These are phyloP conservation scores for Drosophila elegans DNA, from an alignment of 1,140 invertebrate species.

Conservation along the genomic window DNA sequence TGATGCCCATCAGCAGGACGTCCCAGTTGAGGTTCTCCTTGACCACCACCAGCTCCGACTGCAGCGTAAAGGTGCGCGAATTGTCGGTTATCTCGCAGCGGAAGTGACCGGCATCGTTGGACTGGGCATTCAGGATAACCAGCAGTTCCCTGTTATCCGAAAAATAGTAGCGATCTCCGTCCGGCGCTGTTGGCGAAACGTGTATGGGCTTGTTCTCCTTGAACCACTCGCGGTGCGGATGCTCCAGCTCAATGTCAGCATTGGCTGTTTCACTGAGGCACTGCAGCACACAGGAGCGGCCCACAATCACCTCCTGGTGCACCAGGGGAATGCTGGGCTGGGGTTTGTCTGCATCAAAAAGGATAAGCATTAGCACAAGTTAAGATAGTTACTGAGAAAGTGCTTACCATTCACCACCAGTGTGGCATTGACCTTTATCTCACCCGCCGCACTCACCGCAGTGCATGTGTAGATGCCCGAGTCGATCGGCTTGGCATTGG, in stretches of 20 bases:
- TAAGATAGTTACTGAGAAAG: neutral
- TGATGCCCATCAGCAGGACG: slow-evolving; percentile 90
- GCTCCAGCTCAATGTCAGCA: slow-evolving; percentile 87
- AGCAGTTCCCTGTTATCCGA: slow-evolving; percentile 94
- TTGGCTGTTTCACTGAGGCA: slow-evolving; percentile 91
- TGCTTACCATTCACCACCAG: slow-evolving; percentile 91
- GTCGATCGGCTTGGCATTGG: slow-evolving; percentile 94
- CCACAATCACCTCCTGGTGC: slow-evolving; percentile 91
- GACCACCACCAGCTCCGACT: slow-evolving; percentile 85
- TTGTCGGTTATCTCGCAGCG: slow-evolving; percentile 92
- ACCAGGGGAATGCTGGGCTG: slow-evolving; percentile 92
- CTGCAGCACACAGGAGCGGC: slow-evolving; percentile 93
- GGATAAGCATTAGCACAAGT: neutral
- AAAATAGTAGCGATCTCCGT: slow-evolving; percentile 89
- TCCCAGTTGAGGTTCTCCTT: slow-evolving; percentile 84
- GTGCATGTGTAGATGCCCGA: slow-evolving; percentile 97
- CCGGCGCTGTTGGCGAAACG: slow-evolving; percentile 88
- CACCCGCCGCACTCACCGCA: slow-evolving; percentile 95
- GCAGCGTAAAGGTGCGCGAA: slow-evolving; percentile 68
- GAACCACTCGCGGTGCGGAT: slow-evolving; percentile 94
- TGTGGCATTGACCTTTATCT: slow-evolving; percentile 94
- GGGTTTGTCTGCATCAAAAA: slow-evolving; percentile 87
- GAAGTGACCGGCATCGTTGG: slow-evolving; percentile 93
- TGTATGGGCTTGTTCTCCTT: slow-evolving; percentile 90
- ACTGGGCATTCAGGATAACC: slow-evolving; percentile 92